Evolutionary conservation across 2,888 invertebrate genomes (phyloP).

Genomic region (Digitonthophagus gazella): DNA sequence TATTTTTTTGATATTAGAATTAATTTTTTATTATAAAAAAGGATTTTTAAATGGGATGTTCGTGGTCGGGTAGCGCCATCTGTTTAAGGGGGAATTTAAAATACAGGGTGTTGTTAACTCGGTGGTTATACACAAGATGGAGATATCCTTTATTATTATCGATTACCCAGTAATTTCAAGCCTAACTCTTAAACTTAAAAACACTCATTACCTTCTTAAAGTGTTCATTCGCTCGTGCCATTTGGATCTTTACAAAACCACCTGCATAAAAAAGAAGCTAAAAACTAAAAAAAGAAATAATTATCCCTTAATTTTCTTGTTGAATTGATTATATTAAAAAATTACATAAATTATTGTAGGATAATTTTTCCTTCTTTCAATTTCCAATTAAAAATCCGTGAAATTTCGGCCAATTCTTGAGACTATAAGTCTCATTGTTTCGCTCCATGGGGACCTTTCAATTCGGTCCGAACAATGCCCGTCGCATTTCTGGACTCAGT

Average conservation of each 20-base stretch:
- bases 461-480: slow-evolving; percentile 22
- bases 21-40: no score
- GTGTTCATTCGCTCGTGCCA: not conserved
- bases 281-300: no score
- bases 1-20: no score
- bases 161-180: not conserved
- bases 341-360: no score
- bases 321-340: no score
- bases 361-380: no score
- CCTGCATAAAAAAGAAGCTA: not conserved
- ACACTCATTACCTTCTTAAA: not conserved
- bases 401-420: slow-evolving; percentile 15
- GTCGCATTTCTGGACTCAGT: slow-evolving; percentile 23
- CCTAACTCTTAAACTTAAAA: not conserved
- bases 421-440: slow-evolving; percentile 2
- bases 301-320: no score
- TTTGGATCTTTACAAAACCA: not conserved
- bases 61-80: not conserved
- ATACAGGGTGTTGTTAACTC: not conserved
- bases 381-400: slow-evolving; percentile 21
- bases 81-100: not conserved
- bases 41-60: no score
- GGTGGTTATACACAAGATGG: not conserved
- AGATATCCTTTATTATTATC: not conserved
- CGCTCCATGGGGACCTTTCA: slow-evolving; percentile 21